Conservation (phyloP, 2,113 vertebrate species). For the Drymodes brunneopygia region DNA sequence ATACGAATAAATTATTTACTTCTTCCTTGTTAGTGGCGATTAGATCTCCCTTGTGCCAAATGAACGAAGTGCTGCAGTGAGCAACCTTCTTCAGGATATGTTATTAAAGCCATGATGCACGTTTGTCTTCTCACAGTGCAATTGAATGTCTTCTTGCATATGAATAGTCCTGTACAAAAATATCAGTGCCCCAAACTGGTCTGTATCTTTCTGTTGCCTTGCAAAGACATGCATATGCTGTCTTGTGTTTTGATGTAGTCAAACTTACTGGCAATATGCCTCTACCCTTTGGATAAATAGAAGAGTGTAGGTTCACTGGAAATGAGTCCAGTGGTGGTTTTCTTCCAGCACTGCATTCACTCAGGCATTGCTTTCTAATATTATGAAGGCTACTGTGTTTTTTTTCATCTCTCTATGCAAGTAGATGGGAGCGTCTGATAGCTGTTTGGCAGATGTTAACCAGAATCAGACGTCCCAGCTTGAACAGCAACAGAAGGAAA, state of each 20-base stretch:
- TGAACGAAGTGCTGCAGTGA: neutral
- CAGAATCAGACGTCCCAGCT: neutral
- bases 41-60: constrained; percentile 29
- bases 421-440: neutral
- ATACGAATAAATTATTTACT: constrained; percentile 16
- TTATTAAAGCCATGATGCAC: neutral
- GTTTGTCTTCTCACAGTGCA: constrained; percentile 17
- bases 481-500: constrained; percentile 23
- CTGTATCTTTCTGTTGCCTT: neutral
- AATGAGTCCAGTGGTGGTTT: neutral
- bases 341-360: neutral
- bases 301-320: neutral
- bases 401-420: neutral
- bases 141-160: neutral
- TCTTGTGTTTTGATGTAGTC: neutral
- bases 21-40: constrained; percentile 28
- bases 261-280: neutral
- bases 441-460: constrained; percentile 42
- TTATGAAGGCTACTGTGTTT: neutral
- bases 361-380: neutral
- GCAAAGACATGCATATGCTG: neutral
- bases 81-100: neutral
- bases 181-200: neutral
- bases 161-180: neutral
- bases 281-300: neutral